Base-by-base conservation (phyloP, 2,888 invertebrate species). In the Spisula subtruncata region DNA sequence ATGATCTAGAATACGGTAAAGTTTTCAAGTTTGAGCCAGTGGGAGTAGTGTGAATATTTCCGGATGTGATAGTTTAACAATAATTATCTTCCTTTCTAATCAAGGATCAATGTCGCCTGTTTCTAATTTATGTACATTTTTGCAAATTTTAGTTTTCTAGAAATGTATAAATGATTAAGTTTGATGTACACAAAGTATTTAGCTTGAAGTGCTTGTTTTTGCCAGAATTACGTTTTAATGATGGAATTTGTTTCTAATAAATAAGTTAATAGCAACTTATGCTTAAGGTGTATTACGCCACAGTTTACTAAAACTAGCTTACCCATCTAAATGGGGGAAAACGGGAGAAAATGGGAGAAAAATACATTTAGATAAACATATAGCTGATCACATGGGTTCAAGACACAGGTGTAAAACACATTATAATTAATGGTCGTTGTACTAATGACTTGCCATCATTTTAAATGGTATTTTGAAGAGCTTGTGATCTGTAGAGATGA, bases 341-440 rank as follows among this genome's bases (percentile, higher is more conserved):
- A 83, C 41, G 46, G 86, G 79, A 85, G 85, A 83, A 88, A 88
- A 83, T 54, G 46, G 86, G 79, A 85, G 85, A 83, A 88, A 87
- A 85, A 87, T 85, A 75, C 88, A 91, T 91, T 89, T 89, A 91
- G 89, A 83, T 87, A 75, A 87, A 85, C 83, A 83, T 86, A 86
- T 86, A 81, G 79, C 83, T 46, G 80, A 83, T 83, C 83, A 89
- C 83, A 83, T 86, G 87, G 83, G 54, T 75, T 60, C 25, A 54
- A 54, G 48, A 46, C 80, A 86, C 91, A 91, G 91, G 91, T 91
- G 91, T 51, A 51, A 87, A 89, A 91, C 54, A 29, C 89, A 91
- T 91, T 91, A 91, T 46, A 82, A 86, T 86, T 86, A 89, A 89
- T 89, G 89, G 79, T 48, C 81, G 80, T 80, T 85, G 35, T n/a